Evolutionary conservation across 2,113 vertebrate species (phyloP), one percentile per base, ranked within the genome.

Genomic region (Isichthys henryi): DNA sequence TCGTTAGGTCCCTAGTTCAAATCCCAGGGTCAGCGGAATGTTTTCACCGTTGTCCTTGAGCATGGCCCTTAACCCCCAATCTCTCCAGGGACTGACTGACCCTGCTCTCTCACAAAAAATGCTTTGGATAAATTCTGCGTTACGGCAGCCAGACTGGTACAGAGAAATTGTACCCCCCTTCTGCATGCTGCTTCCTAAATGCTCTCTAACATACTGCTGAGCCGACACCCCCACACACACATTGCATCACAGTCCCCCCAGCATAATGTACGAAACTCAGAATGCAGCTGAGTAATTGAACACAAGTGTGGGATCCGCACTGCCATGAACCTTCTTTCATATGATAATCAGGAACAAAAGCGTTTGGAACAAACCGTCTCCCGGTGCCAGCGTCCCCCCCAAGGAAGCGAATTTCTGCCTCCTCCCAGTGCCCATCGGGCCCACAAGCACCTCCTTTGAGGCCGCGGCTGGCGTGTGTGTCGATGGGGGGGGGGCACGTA

Each of bases 311-410:
- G 82, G 88, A 91, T 94, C 92, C 91, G 87, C 92, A 88, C 84
- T 91, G 91, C 91, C 85, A 77, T 90, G 90, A 91, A 91, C 91
- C 74, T 91, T 91, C 91, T 92, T 94, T 94, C 90, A 91, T 91
- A 94, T 93, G 92, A 80, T 93, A 92, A 94, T 93, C 74, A 52
- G 88, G 88, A 93, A 92, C 91, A 94, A 94, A 88, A 93, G 91
- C 93, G 70, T 90, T 93, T 86, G 89, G 90, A 92, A 93, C 90
- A 88, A 92, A 92, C 88, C 86, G 0, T 88, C 90, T 91, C 92
- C 90, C 87, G 10, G 43, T 31, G 21, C 27, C 35, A 88, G 62
- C 85, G 90, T 70, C 84, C 89, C 85, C 85, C 84, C 35, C 27
- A 17, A 74, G 52, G 87, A 89, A 70, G 49, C 49, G 70, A 92